phyloP scores from a whole-genome alignment of 2,888 invertebrate genomes.

The Biston betularia region DNA sequence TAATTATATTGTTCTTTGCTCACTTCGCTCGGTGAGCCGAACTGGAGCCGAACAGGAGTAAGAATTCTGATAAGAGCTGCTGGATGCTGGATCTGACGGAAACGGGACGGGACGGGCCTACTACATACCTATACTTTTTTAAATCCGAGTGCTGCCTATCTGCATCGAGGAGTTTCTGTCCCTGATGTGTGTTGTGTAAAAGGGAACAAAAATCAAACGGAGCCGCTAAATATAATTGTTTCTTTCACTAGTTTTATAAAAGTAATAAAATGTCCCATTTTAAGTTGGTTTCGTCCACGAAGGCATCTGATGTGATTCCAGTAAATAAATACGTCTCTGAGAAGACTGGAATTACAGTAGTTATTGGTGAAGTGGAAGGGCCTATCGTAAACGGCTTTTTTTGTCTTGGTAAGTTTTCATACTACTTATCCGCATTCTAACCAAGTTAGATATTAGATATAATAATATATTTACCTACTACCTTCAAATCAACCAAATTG shows the following conservation, averaged over 20 bases:
- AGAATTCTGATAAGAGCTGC: too few relatives aligned
- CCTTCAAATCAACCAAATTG: too few relatives aligned
- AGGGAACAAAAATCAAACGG: not conserved
- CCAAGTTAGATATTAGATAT: too few relatives aligned
- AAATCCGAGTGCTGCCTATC: too few relatives aligned
- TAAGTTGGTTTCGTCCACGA: slow-evolving; percentile 86
- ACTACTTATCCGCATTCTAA: not conserved
- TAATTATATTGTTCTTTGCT: too few relatives aligned
- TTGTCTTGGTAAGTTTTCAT: slow-evolving; percentile 89
- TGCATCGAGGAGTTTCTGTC: too few relatives aligned
- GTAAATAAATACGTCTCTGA: slow-evolving; percentile 93
- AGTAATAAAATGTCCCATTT: slow-evolving; percentile 70
- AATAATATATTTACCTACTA: not conserved
- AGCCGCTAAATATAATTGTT: not conserved
- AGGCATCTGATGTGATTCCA: slow-evolving; percentile 90
- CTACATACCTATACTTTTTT: too few relatives aligned
- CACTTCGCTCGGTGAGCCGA: too few relatives aligned
- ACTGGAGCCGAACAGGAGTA: too few relatives aligned
- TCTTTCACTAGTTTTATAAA: not conserved
- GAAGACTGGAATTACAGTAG: slow-evolving; percentile 92
- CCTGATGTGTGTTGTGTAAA: too few relatives aligned
- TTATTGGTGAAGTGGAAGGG: slow-evolving; percentile 94
- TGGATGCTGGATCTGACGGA: too few relatives aligned
- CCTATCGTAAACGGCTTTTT: slow-evolving; percentile 96
- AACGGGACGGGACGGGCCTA: too few relatives aligned